Conservation (phyloP, 2,113 vertebrate genomes). For the Physeter macrocephalus region DNA sequence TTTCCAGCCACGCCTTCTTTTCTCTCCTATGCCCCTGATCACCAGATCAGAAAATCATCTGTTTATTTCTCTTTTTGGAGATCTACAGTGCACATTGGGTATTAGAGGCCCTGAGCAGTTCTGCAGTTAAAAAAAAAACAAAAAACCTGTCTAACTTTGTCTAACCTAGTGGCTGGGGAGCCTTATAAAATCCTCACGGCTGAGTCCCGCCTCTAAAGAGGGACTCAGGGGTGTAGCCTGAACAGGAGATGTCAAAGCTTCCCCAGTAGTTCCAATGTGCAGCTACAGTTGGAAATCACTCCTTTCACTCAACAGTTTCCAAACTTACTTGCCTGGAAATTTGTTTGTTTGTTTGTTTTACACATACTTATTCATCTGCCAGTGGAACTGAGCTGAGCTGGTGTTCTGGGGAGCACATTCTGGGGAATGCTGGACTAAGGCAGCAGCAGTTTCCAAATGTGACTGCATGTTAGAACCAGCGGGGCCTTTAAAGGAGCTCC, state of each 20-base stretch:
- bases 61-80: not conserved
- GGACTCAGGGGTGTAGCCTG: not conserved
- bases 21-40: not conserved
- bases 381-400: not conserved
- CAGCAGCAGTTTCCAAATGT: not conserved
- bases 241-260: not conserved
- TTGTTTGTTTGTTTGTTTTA: not conserved
- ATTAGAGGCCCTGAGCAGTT: not conserved
- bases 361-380: not conserved
- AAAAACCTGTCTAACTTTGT: not conserved
- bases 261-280: not conserved
- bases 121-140: not conserved
- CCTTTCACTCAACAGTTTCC: not conserved
- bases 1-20: not conserved
- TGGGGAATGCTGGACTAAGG: not conserved
- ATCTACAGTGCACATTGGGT: not conserved
- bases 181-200: not conserved
- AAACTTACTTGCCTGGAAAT: not conserved
- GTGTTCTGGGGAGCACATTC: not conserved
- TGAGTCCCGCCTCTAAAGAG: not conserved
- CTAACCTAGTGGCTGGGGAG: not conserved
- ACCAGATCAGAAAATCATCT: not conserved
- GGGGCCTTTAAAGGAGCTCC: not conserved
- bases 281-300: not conserved
- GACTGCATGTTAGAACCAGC: not conserved